Percentiles rank a stretch among this genome's conserved stretches.
phyloP scores from a whole-genome alignment of 2,797 vertebrate genomes.

The Sebastes diploproa region DNA sequence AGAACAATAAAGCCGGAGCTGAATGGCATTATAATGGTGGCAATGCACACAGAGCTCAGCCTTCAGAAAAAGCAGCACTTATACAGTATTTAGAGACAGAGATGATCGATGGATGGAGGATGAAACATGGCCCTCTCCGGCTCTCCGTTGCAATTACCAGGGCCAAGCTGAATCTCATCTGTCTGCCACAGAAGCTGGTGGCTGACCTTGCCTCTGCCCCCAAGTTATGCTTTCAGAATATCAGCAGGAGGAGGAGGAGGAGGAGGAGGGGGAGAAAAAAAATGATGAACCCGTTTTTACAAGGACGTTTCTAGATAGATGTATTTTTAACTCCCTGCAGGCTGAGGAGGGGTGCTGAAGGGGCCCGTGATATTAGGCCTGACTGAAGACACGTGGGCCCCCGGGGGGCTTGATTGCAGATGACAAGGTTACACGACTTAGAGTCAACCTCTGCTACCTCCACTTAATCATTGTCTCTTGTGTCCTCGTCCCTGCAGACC shows the following conservation, averaged over 20 bases:
- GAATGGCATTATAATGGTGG: conserved; percentile 27
- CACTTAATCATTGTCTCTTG: conserved; percentile 83
- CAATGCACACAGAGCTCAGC: conserved; percentile 13
- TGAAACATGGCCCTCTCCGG: conserved; percentile 42
- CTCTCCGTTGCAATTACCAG: conserved; percentile 54
- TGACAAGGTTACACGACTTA: conserved; percentile 87
- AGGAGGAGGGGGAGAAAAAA: conserved; percentile 1
- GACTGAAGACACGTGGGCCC: conserved; percentile 72
- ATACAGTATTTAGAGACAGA: conserved; percentile 47
- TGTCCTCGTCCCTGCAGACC: conserved; percentile 59
- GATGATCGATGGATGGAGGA: conserved; percentile 60
- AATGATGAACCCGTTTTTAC: conserved; percentile 79
- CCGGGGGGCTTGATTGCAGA: conserved; percentile 75
- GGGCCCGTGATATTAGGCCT: conserved; percentile 69
- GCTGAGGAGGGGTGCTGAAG: conserved; percentile 51
- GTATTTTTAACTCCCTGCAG: conserved; percentile 81
- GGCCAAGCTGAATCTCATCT: conserved; percentile 75
- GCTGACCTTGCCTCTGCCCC: conserved; percentile 79
- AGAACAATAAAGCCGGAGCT: conserved; percentile 41
- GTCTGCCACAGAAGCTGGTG: conserved; percentile 65
- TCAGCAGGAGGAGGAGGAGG: conserved; percentile 36
- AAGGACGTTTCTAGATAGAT: conserved; percentile 81
- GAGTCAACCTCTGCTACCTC: conserved; percentile 80
- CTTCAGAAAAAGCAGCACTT: conserved; percentile 33
- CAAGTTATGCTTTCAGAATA: conserved; percentile 79